Percentiles rank a stretch among this genome's conserved stretches.
phyloP scores from a whole-genome alignment of 1,140 invertebrate species.

The Caenorhabditis tropicalis region DNA sequence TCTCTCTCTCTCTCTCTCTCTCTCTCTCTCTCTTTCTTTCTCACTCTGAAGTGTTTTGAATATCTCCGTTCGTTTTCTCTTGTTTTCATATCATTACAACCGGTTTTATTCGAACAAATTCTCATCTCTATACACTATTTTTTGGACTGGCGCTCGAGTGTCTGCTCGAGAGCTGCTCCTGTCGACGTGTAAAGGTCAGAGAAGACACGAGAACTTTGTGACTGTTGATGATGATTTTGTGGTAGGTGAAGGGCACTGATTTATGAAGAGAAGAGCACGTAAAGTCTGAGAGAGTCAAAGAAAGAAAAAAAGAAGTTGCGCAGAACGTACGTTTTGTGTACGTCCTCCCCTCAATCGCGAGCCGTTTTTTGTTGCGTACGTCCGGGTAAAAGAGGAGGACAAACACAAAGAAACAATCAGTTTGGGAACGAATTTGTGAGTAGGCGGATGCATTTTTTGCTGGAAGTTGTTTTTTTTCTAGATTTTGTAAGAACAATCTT shows the following conservation, averaged over 20 bases:
- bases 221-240: background rate
- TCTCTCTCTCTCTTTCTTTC: no score
- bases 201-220: constrained; percentile 20
- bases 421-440: constrained; percentile 21
- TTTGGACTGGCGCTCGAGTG: constrained; percentile 29
- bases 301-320: background rate
- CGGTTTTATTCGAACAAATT: background rate
- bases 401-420: constrained; percentile 39
- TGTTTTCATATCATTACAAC: background rate
- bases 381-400: constrained; percentile 21
- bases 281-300: background rate
- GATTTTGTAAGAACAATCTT: background rate
- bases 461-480: background rate
- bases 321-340: constrained; percentile 42
- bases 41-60: background rate
- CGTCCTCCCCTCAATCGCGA: background rate
- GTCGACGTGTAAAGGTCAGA: constrained; percentile 41
- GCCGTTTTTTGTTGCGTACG: constrained; percentile 33
- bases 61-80: no score
- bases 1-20: background rate
- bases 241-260: background rate
- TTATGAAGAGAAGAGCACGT: constrained; percentile 17
- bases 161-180: constrained; percentile 4
- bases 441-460: constrained; percentile 25
- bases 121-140: background rate